phyloP scores from a whole-genome alignment of 2,797 vertebrate species.

The Decapterus maruadsi region DNA sequence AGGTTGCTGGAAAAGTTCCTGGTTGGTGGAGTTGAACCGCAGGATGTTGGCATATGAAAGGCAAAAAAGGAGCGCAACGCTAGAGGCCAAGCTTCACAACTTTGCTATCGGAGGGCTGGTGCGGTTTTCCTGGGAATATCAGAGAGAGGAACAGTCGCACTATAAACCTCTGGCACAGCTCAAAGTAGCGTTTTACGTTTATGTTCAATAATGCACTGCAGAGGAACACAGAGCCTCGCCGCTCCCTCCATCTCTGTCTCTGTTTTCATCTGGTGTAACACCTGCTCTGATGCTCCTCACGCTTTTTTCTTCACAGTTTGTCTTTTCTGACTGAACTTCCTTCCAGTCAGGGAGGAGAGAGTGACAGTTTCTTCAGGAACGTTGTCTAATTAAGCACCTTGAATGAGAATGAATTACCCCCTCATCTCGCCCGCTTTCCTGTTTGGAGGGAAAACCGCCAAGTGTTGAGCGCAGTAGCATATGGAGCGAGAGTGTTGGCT shows the following conservation, averaged over 20 bases:
- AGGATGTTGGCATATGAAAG: conserved; percentile 19
- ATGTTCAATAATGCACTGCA: conserved; percentile 35
- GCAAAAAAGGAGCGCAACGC: not conserved
- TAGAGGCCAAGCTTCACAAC: conserved; percentile 2
- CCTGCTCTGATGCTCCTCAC: conserved; percentile 25
- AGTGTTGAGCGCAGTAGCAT: conserved; percentile 49
- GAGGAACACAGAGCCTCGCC: conserved; percentile 20
- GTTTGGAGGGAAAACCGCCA: conserved; percentile 44
- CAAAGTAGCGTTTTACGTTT: conserved; percentile 21
- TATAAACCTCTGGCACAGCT: conserved; percentile 14
- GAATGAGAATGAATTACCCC: conserved; percentile 52
- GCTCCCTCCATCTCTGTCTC: conserved; percentile 23
- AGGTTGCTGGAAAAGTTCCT: not conserved
- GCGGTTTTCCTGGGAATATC: conserved; percentile 18
- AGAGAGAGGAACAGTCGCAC: not conserved
- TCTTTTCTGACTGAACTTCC: conserved; percentile 32
- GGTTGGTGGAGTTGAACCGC: not conserved
- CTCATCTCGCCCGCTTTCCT: conserved; percentile 34
- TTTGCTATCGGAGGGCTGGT: not conserved
- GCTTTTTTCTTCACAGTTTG: conserved; percentile 2
- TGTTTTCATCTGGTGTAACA: conserved; percentile 24
- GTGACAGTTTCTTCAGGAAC: conserved; percentile 60
- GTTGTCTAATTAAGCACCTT: conserved; percentile 63
- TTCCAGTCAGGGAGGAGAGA: conserved; percentile 20
- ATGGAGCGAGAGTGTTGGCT: conserved; percentile 37